These are phyloP conservation scores for Cacatua alba DNA, from an alignment of 2,113 vertebrate species.

Conservation along the genomic window DNA sequence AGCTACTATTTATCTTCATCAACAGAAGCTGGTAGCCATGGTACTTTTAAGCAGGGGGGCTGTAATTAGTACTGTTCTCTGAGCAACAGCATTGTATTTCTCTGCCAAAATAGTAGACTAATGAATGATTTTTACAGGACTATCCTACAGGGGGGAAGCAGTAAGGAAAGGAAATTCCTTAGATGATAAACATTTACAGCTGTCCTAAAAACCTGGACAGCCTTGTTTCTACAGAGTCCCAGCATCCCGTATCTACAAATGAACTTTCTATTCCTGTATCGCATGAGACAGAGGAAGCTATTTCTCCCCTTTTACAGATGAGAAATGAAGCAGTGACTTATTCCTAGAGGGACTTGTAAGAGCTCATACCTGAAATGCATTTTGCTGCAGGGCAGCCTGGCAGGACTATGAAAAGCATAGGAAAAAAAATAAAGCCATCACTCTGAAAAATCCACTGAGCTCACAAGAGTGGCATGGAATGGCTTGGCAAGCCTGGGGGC, in stretches of 20 bases:
- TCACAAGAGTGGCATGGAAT: neutral
- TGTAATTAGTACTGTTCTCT: neutral
- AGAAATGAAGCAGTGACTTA: slow-evolving; percentile 23
- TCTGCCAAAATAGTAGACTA: neutral
- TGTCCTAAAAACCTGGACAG: neutral
- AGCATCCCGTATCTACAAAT: neutral
- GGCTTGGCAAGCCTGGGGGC: neutral
- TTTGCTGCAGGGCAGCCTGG: slow-evolving; percentile 10
- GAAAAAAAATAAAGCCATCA: slow-evolving; percentile 22
- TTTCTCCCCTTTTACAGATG: neutral
- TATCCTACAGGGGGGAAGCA: neutral
- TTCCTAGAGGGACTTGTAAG: slow-evolving; percentile 4
- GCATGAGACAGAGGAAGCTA: neutral
- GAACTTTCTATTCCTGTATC: neutral
- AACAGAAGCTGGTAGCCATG: neutral
- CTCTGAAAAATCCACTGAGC: neutral
- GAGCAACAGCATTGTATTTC: neutral
- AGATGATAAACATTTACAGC: neutral
- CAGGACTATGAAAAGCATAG: neutral
- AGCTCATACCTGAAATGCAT: slow-evolving; percentile 14
- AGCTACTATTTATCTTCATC: neutral
- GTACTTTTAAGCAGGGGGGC: neutral
- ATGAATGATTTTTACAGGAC: neutral
- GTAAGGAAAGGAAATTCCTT: neutral
- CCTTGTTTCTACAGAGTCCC: neutral